phyloP scores from a whole-genome alignment of 2,888 invertebrate species.

The Drosophila meridionalis region DNA sequence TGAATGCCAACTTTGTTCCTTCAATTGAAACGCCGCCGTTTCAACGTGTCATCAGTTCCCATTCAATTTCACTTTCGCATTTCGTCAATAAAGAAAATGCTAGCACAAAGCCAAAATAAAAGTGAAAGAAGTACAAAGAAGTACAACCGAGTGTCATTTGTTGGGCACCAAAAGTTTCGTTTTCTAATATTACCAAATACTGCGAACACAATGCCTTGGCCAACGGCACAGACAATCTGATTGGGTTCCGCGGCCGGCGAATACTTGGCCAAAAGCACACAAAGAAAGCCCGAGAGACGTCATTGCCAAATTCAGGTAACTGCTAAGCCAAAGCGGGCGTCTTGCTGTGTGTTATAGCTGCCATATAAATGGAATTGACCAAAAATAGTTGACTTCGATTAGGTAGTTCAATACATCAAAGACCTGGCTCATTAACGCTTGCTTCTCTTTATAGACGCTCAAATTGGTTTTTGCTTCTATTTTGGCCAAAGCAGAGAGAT shows the following conservation, averaged over 20 bases:
- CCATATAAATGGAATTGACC: conserved; percentile 2
- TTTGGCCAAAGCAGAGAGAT: background rate
- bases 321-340: conserved; percentile 1
- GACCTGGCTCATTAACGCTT: background rate
- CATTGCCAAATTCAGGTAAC: conserved; percentile 11
- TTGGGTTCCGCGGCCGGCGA: background rate
- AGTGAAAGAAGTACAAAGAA: conserved; percentile 28
- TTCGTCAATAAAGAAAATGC: conserved; percentile 7
- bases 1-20: background rate
- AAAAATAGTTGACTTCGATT: background rate
- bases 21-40: background rate
- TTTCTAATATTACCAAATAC: conserved; percentile 61
- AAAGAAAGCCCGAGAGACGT: conserved; percentile 3
- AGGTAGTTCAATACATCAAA: background rate
- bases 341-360: background rate
- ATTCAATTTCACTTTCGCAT: conserved; percentile 48
- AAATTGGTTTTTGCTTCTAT: background rate
- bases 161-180: conserved; percentile 35
- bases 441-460: background rate
- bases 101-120: conserved; percentile 9
- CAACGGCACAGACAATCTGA: background rate
- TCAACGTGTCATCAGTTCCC: background rate
- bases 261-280: background rate
- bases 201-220: conserved; percentile 18
- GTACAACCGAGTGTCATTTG: conserved; percentile 33